Base-by-base conservation (phyloP, 2,797 vertebrate species). In the Sylvia borin region DNA sequence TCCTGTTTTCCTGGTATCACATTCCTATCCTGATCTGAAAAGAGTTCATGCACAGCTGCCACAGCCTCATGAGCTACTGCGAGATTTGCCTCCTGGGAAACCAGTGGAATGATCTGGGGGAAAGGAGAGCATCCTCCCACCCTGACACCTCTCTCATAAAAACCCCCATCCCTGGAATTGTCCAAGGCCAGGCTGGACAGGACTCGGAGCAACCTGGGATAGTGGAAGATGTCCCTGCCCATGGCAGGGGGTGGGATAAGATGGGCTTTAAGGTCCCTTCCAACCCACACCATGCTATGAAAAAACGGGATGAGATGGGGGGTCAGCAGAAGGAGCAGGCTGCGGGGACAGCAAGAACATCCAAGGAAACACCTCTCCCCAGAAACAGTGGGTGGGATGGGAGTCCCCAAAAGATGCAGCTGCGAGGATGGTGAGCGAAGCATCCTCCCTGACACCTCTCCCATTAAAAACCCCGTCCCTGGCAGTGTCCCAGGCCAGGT, bases 351-450 rank as follows among this genome's bases (percentile, higher is more conserved):
- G 21, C 1, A 0, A n/a, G 27, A 43, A 16, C 26, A 65, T 8
- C n/a, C 45, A 7, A 50, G 36, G 61, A 66, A 65, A 36, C 32
- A 66, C 22, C 45, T 51, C 18, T 25, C 47, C 40, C 19, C 60
- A 29, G 54, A 34, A 62, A 9, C 18, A 9, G 3, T 3, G 0
- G 31, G 12, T 26, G 50, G 32, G 9, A 48, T 4, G 17, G 14
- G 48, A 11, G 17, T 21, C 36, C 36, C 51, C 31, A 42, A 5
- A 31, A 47, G n/a, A 19, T 2, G n/a, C n/a, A n/a, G 45, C 47
- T 53, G 54, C 36, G 36, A 10, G 36, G 36, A 36, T 36, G 36
- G 10, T 10, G 36, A 36, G 36, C 36, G 8, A 36, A 36, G 36
- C 36, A 36, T 36, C 36, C 36, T 36, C 36, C 38, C 19, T 13